Evolutionary conservation across 2,113 vertebrate genomes (phyloP), one percentile per base, ranked within the genome.

Genomic region (Brachypteracias leptosomus): DNA sequence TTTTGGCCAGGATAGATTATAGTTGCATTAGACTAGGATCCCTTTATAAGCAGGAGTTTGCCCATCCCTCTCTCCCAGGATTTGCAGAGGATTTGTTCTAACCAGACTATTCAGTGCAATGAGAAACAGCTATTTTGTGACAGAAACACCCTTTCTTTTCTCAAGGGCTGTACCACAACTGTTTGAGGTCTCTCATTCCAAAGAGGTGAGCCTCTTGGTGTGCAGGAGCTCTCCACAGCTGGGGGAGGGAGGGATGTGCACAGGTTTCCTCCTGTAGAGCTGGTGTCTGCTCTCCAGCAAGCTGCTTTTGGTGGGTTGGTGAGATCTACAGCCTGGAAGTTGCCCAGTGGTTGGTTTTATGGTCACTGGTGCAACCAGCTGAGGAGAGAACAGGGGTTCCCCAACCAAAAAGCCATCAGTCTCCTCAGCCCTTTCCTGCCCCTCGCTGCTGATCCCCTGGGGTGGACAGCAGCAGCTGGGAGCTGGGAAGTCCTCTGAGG

Each of bases 361-460:
- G 51, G 78, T 90, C 54, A 57, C 35, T 79, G 66, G 31, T 93
- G 79, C 62, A 88, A 35, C 19, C 72, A 90, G 75, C 14, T 38
- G 67, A 83, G 70, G 62, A 75, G 21, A 62, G 28, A 83, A 15
- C 16, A 52, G 44, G 20, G 25, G 24, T 93, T 70, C 46, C 90
- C 36, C 58, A 66, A 29, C 15, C 3, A 9, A 74, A 85, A 72
- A 62, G 17, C 44, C 38, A 22, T 42, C 0, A 16, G 29, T 94
- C 75, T 90, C 31, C n/a, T 88, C 31, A 21, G 29, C 24, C 24
- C 35, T 24, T 28, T 82, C 28, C 61, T 90, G 47, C n/a, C 42
- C 9, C 18, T 9, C 0, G 0, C 58, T 0, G 0, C 44, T 70
- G 58, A 35, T 28, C 6, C 36, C 11, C 20, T 5, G 33, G 25